Base-by-base conservation (phyloP, 2,797 vertebrate species). In the Coendou prehensilis region DNA sequence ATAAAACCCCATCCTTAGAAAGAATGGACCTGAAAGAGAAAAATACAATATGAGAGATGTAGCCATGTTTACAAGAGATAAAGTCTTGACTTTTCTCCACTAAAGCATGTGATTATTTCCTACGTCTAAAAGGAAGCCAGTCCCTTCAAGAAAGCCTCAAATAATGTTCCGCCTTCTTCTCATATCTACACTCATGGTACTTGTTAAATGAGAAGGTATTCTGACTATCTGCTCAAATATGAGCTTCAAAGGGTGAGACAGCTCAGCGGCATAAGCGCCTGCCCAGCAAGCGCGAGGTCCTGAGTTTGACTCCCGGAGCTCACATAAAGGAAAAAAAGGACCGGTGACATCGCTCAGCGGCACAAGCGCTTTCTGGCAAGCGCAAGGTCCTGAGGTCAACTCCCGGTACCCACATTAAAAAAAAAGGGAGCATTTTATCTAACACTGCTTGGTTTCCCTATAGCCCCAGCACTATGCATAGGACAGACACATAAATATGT, bases 1-100 rank as follows among this genome's bases (percentile, higher is more conserved):
- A 99, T 93, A 99, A 98, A 76, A 99, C 98, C 0, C 99, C 99
- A 9, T 99, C 99, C 98, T 99, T 99, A 54, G 98, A 99, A 17
- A 99, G 99, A 96, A 99, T 99, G 0, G 99, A 99, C 97, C 99
- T 99, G 96, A 37, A 98, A 97, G 0, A 79, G 97, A 79, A 95
- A 4, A 23, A 1, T 56, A 6, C 7, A 0, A 0, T 26, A 10
- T 26, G 26, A 90, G 67, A 88, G 67, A 7, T 22, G 59, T 57
- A 75, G 69, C 26, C 9, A 64, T 5, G 23, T 41, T 92, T 78
- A 41, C 0, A 47, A 14, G 73, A 69, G 23, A 81, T 20, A 2
- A 88, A 79, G 45, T 78, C 59, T 83, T 80, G 13, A 41, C 13
- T 14, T 73, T 33, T 81, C 85, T 64, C 84, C n/a, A 93, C 20